Base-by-base conservation (phyloP, 2,888 invertebrate genomes). In the Malachius bipustulatus region DNA sequence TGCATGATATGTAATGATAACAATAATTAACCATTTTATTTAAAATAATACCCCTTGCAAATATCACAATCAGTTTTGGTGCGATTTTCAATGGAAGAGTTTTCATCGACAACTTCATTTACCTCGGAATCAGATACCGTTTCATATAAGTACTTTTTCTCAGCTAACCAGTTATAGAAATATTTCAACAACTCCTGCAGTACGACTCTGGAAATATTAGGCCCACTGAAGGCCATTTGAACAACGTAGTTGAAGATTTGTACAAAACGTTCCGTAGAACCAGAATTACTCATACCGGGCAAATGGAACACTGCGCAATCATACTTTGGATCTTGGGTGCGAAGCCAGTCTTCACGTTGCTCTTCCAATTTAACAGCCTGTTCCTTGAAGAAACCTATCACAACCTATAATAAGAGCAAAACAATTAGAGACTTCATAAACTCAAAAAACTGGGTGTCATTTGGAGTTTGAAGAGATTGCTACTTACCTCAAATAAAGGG, bases 341-440 rank as follows among this genome's bases (percentile, higher is more conserved):
- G 6, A 6, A 8, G 24, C 24, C 24, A 19, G 6, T n/a, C n/a
- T 19, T 19, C 24, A 19, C n/a, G n/a, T n/a, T 19, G 24, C n/a
- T 19, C 24, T 19, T 19, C 24, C 6, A 19, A n/a, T 19, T 19
- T n/a, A 19, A 19, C 24, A 8, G 24, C 24, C 24, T 19, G 6
- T 19, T 19, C n/a, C 24, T 19, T n/a, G n/a, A 19, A 19, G n/a
- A 19, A 19, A 19, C n/a, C n/a, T 19, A n/a, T 19, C n/a, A 19
- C 24, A n/a, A n/a, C n/a, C n/a, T n/a, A n/a, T n/a, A n/a, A n/a
- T n/a, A n/a, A n/a, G n/a, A n/a, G n/a, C n/a, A n/a, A n/a, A n/a
- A n/a, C n/a, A n/a, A n/a, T n/a, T n/a, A n/a, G n/a, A n/a, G n/a
- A n/a, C n/a, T n/a, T n/a, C n/a, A n/a, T n/a, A n/a, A n/a, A n/a